A percentile compares a stretch with the other conserved stretches of the same genome.
These are phyloP conservation scores for Pungitius pungitius DNA, from an alignment of 2,113 vertebrate species.

Conservation along the genomic window DNA sequence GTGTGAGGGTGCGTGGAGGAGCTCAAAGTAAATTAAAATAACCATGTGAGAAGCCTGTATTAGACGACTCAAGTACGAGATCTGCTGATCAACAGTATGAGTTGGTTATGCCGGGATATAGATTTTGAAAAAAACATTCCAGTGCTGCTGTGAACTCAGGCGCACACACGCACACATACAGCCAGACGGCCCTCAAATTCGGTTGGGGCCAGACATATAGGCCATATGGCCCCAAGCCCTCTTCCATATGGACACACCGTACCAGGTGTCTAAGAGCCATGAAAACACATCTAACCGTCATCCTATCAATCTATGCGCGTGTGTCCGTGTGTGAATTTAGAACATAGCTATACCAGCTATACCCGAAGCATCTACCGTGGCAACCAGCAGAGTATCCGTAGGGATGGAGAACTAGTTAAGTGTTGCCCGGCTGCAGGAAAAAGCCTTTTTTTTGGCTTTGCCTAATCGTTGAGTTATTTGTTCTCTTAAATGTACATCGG, in stretches of 20 bases:
- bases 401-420: slow-evolving; percentile 26
- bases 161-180: background rate
- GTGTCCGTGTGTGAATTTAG: slow-evolving; percentile 10
- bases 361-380: slow-evolving; percentile 21
- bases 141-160: slow-evolving; percentile 1
- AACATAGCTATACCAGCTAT: slow-evolving; percentile 14
- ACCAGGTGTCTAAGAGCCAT: slow-evolving; percentile 52
- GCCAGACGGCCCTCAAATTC: slow-evolving; percentile 13
- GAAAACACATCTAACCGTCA: slow-evolving; percentile 52
- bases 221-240: slow-evolving; percentile 59
- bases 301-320: slow-evolving; percentile 19
- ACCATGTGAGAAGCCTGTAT: slow-evolving; percentile 22
- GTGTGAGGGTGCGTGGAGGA: slow-evolving; percentile 8
- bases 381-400: slow-evolving; percentile 25
- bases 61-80: slow-evolving; percentile 36
- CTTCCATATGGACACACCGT: slow-evolving; percentile 53
- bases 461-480: background rate
- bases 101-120: slow-evolving; percentile 52
- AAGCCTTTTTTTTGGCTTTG: background rate
- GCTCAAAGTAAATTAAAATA: slow-evolving; percentile 26
- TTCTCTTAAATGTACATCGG: background rate
- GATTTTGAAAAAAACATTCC: slow-evolving; percentile 44
- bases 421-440: slow-evolving; percentile 1
- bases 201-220: slow-evolving; percentile 38
- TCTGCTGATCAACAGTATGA: slow-evolving; percentile 52